A percentile compares a stretch with the other conserved stretches of the same genome.
Conservation (phyloP, 2,113 vertebrate species). For the Poeciliopsis prolifica region DNA sequence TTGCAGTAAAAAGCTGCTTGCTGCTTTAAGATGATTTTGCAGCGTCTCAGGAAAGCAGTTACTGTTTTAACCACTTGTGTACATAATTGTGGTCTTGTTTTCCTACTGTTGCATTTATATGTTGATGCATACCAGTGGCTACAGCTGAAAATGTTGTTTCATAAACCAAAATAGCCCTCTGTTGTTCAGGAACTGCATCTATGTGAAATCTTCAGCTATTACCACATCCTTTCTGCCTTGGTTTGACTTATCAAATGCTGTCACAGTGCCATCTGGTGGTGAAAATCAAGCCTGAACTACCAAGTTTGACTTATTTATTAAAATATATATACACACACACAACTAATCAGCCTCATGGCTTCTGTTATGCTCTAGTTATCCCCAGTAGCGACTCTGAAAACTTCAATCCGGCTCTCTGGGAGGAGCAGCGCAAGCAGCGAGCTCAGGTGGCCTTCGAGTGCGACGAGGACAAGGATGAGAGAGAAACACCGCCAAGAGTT, state of each 20-base stretch:
- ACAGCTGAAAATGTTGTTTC: neutral
- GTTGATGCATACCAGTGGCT: neutral
- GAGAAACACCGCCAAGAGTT: constrained; percentile 90
- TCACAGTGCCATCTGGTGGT: constrained; percentile 58
- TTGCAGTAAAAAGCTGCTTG: neutral
- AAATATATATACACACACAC: neutral
- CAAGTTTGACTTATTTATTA: neutral
- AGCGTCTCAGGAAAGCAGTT: no score
- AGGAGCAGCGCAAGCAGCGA: constrained; percentile 95
- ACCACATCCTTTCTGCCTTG: neutral
- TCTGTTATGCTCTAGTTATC: constrained; percentile 80
- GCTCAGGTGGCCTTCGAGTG: constrained; percentile 99
- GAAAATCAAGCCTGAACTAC: constrained; percentile 6
- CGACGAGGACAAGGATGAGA: constrained; percentile 97
- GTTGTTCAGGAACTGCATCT: neutral
- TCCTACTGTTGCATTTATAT: neutral
- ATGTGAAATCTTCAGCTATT: neutral
- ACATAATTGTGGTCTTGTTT: neutral
- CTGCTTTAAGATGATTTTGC: neutral
- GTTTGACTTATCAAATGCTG: neutral
- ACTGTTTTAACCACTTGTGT: neutral
- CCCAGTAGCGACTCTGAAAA: constrained; percentile 97
- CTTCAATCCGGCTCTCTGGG: constrained; percentile 97
- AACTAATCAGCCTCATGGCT: neutral
- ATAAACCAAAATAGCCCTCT: neutral